These are phyloP conservation scores for Apamea epomidion DNA, from an alignment of 2,888 invertebrate species.

Conservation along the genomic window DNA sequence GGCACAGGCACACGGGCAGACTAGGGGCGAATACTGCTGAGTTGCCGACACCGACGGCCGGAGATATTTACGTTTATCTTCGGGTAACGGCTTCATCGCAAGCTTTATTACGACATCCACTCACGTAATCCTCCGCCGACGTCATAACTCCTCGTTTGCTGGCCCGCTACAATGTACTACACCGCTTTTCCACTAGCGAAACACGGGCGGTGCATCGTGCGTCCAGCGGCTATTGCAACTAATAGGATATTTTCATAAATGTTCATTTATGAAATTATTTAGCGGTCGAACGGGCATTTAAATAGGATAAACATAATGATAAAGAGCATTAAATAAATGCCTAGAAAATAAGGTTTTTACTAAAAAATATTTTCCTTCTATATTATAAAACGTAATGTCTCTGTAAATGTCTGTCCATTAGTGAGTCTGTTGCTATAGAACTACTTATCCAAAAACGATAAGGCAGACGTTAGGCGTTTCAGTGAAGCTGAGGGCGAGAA, in stretches of 20 bases:
- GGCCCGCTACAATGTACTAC: conserved; percentile 87
- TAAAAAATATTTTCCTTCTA: not conserved
- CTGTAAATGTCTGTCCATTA: not conserved
- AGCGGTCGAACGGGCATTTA: not conserved
- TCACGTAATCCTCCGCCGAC: conserved; percentile 90
- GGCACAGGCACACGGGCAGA: conserved; percentile 64
- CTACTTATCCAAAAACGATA: not conserved
- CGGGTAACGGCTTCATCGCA: conserved; percentile 90
- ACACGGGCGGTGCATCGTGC: conserved; percentile 76
- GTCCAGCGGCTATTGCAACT: conserved; percentile 62
- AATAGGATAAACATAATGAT: not conserved
- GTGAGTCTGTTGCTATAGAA: not conserved
- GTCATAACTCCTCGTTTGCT: conserved; percentile 90
- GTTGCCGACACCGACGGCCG: conserved; percentile 82
- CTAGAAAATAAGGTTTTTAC: not conserved
- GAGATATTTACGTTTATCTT: conserved; percentile 90
- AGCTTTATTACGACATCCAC: conserved; percentile 91
- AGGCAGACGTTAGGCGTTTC: not conserved
- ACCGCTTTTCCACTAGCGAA: conserved; percentile 83
- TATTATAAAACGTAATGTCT: not conserved
- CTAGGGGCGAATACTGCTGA: conserved; percentile 76
- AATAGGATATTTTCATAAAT: conserved; percentile 41
- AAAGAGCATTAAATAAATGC: not conserved
- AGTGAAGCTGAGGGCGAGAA: not conserved
- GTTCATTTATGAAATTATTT: conserved; percentile 19